Evolutionary conservation across 2,797 vertebrate species (phyloP), one percentile per base, ranked within the genome.

Genomic region (Sebastes aleutianus): DNA sequence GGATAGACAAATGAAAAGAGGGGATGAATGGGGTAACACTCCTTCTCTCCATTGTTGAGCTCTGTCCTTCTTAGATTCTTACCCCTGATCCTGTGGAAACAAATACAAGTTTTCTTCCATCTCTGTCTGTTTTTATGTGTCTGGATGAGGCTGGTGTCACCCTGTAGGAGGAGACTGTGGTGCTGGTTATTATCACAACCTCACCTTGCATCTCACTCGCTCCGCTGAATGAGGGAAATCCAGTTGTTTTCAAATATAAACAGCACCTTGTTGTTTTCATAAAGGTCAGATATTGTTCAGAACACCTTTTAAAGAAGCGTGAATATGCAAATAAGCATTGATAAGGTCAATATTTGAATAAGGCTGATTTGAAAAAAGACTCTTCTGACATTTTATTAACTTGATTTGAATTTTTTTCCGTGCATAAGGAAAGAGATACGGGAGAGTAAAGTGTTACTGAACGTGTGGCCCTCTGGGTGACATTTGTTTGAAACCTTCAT

Each of bases 331-430:
- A 92, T 84, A n/a, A 47, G n/a, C 76, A 84, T 91, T 93, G 94
- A 94, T 94, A 94, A 94, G 93, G 94, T 94, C 92, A 87, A 66
- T 68, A 90, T 95, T 93, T 93, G 89, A 93, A 95, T 93, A 92
- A 80, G 82, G 64, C 76, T 68, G 62, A 80, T 91, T 89, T 88
- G 0, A 64, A 76, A 70, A 69, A 84, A 78, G 29, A 22, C 58
- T 81, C 54, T 63, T 16, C 50, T 91, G 91, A 91, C 91, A 88
- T 92, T 91, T 90, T 57, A 84, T 83, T 64, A 76, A 85, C 74
- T 72, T 83, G 34, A 74, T 74, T 78, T 73, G 70, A 69, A 22
- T 76, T 69, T 76, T 64, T 79, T 73, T 31, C 5, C 1, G 4
- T 47, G 11, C 29, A 27, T 24, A 34, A 78, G 27, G 7, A 79